Evolutionary conservation across 2,113 vertebrate genomes (phyloP).

Genomic region (Cricetomys ansorgei): DNA sequence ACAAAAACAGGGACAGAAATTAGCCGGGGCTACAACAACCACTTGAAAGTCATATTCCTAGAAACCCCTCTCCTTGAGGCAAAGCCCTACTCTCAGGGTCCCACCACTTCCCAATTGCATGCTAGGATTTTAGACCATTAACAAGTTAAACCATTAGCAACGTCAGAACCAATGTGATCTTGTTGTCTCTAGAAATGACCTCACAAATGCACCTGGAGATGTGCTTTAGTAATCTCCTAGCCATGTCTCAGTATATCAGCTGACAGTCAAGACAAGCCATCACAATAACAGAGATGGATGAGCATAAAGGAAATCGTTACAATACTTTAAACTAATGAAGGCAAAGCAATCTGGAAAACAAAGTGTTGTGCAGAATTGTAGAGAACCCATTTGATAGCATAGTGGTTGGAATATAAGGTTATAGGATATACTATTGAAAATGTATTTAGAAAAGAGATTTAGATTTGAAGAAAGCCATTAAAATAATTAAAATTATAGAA

Average conservation of each 20-base stretch:
- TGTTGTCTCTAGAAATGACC: not conserved
- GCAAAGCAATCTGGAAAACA: not conserved
- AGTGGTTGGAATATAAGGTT: not conserved
- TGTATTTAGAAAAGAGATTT: not conserved
- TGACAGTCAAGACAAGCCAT: not conserved
- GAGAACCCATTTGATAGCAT: not conserved
- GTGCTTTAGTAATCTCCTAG: not conserved
- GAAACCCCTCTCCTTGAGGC: too few species aligned
- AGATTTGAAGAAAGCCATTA: not conserved
- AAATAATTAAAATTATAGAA: conserved; percentile 13
- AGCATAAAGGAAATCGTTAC: not conserved
- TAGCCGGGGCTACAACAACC: not conserved
- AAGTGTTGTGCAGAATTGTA: not conserved
- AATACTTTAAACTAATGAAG: not conserved
- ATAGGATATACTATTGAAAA: conserved; percentile 3
- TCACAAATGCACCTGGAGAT: not conserved
- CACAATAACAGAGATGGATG: not conserved
- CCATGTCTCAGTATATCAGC: not conserved
- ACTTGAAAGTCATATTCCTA: not conserved
- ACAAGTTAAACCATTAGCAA: not conserved
- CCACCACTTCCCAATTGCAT: too few species aligned
- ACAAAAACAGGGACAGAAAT: not conserved
- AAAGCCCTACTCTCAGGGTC: too few species aligned
- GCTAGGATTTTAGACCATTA: not conserved
- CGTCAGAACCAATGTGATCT: not conserved